Conservation (phyloP, 1,140 invertebrate genomes). For the Metaphire vulgaris region DNA sequence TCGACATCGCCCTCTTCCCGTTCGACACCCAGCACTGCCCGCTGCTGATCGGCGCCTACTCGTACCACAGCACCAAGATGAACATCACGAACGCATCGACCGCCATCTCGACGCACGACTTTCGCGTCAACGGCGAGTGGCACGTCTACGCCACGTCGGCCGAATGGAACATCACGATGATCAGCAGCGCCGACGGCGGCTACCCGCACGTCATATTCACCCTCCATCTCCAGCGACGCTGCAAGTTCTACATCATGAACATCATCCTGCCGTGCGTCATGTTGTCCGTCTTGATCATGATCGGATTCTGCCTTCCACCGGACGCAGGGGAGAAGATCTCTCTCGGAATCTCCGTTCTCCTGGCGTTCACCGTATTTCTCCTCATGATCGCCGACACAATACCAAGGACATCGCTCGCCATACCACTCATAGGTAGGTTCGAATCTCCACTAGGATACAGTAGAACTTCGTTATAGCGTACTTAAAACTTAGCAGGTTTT, state of each 20-base stretch:
- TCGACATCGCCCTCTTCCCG: constrained; percentile 64
- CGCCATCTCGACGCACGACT: constrained; percentile 22
- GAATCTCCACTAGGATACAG: no score
- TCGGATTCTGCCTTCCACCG: constrained; percentile 31
- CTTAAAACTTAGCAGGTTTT: no score
- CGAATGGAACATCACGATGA: constrained; percentile 24
- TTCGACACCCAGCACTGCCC: constrained; percentile 62
- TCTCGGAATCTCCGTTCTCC: no score
- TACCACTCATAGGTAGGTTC: constrained; percentile 22
- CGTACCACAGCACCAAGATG: constrained; percentile 26
- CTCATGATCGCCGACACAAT: constrained; percentile 29
- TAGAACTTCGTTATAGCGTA: no score
- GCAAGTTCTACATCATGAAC: constrained; percentile 31
- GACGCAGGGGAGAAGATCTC: no score
- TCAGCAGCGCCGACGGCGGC: constrained; percentile 3
- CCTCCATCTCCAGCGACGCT: not conserved
- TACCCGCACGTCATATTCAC: constrained; percentile 24
- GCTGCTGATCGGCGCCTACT: no score
- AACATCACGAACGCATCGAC: constrained; percentile 27
- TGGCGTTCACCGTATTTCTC: constrained; percentile 30
- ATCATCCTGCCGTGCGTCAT: constrained; percentile 28
- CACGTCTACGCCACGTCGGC: constrained; percentile 16
- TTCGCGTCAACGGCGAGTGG: constrained; percentile 25
- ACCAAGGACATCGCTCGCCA: constrained; percentile 23
- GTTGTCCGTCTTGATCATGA: constrained; percentile 32